Evolutionary conservation across 2,797 vertebrate species (phyloP).

Genomic region (Chanos chanos): DNA sequence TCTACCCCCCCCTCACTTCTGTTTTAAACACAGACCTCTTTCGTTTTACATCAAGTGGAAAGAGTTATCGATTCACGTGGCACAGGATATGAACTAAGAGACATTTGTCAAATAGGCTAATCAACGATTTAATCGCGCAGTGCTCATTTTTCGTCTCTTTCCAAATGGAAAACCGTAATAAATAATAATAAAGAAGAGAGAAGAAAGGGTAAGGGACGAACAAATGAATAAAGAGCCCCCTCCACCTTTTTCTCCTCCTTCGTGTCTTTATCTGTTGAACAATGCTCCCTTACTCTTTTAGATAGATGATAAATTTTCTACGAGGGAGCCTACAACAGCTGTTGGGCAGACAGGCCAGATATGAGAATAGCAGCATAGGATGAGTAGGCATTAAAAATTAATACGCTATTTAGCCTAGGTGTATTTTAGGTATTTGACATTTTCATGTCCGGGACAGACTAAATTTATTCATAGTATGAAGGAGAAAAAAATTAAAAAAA

Average conservation of each 20-base stretch:
- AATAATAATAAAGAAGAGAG: neutral
- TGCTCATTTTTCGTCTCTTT: conserved; percentile 14
- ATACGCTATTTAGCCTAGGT: conserved; percentile 86
- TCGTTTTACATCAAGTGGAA: too few species aligned
- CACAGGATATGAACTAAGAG: neutral
- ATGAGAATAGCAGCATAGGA: conserved; percentile 86
- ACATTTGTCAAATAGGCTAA: conserved; percentile 17
- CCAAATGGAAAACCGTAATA: conserved; percentile 1
- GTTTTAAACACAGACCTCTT: too few species aligned
- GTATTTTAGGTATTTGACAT: conserved; percentile 88
- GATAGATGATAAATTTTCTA: conserved; percentile 81
- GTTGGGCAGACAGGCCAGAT: conserved; percentile 83
- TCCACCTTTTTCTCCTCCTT: too few species aligned
- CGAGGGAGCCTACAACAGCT: conserved; percentile 80
- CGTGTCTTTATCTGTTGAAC: conserved; percentile 59
- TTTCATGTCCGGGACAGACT: conserved; percentile 84
- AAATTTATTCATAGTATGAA: conserved; percentile 80
- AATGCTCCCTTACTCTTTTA: conserved; percentile 65
- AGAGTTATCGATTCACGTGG: too few species aligned
- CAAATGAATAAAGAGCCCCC: conserved; percentile 33
- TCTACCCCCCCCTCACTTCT: too few species aligned
- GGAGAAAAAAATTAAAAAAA: conserved; percentile 58
- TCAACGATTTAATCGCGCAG: neutral
- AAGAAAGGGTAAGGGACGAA: conserved; percentile 8
- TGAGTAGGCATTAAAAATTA: conserved; percentile 85